These are phyloP conservation scores for Simalia tracyae DNA, from an alignment of 2,797 vertebrate species.

Conservation along the genomic window DNA sequence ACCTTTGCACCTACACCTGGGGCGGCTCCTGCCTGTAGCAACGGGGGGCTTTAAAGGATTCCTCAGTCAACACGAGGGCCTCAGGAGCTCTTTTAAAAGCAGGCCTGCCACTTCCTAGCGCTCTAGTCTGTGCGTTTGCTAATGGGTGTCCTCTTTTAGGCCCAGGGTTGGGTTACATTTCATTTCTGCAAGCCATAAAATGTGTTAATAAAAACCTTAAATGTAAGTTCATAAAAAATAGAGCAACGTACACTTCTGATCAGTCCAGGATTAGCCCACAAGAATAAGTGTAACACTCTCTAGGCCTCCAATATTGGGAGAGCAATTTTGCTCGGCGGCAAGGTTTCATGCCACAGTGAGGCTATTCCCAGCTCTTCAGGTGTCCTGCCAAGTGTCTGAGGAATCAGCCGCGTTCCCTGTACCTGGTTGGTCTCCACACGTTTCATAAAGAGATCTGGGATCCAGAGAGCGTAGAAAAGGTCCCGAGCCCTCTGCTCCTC, in stretches of 20 bases:
- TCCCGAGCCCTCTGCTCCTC: constrained; percentile 96
- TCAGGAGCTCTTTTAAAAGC: background rate
- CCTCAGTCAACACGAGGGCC: too few relatives aligned
- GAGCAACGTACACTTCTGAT: too few relatives aligned
- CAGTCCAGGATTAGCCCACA: background rate
- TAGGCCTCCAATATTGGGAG: background rate
- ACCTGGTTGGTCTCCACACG: constrained; percentile 92
- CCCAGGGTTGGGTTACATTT: background rate
- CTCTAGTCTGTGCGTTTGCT: background rate
- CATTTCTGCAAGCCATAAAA: background rate
- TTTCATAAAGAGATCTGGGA: constrained; percentile 98
- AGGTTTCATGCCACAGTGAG: background rate
- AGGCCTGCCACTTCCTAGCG: background rate
- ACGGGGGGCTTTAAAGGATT: too few relatives aligned
- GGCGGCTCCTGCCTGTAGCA: too few relatives aligned
- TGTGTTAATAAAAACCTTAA: accelerated
- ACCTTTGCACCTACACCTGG: too few relatives aligned
- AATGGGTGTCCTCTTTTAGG: background rate
- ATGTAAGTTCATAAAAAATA: background rate
- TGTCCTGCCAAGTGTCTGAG: background rate
- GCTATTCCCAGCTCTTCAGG: background rate
- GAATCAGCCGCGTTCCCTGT: background rate
- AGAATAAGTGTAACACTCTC: background rate
- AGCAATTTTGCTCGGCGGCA: background rate
- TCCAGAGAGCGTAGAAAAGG: constrained; percentile 95